These are phyloP conservation scores for Drosophila macrospina DNA, from an alignment of 2,888 invertebrate genomes.

Conservation along the genomic window DNA sequence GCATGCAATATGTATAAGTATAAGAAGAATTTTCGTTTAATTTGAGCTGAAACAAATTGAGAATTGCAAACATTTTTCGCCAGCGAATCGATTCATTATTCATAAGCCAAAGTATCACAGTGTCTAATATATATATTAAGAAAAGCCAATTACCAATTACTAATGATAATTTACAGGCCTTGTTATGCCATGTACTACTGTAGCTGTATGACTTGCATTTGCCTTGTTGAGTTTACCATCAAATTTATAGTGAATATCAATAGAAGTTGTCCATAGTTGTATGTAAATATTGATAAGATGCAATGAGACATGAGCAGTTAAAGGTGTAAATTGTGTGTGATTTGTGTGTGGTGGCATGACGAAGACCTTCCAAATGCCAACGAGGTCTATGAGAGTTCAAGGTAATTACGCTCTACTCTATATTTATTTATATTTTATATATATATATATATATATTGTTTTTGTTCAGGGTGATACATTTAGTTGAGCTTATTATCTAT, in stretches of 20 bases:
- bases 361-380: slow-evolving; percentile 46
- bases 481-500: slow-evolving; percentile 40
- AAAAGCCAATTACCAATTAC: slow-evolving; percentile 38
- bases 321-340: slow-evolving; percentile 30
- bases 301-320: slow-evolving; percentile 27
- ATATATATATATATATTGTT: slow-evolving; percentile 7
- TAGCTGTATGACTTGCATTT: slow-evolving; percentile 38
- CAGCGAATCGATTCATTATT: slow-evolving; percentile 18
- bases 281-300: slow-evolving; percentile 79
- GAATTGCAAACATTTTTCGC: slow-evolving; percentile 2
- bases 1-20: neutral
- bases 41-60: too few relatives aligned
- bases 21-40: neutral
- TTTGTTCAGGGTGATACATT: slow-evolving; percentile 52
- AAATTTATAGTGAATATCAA: slow-evolving; percentile 55
- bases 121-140: slow-evolving; percentile 12
- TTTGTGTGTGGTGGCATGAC: slow-evolving; percentile 37
- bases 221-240: slow-evolving; percentile 54
- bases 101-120: slow-evolving; percentile 24
- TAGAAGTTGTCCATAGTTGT: slow-evolving; percentile 62
- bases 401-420: slow-evolving; percentile 16
- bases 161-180: slow-evolving; percentile 53
- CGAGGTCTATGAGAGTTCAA: slow-evolving; percentile 24
- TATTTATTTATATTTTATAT: slow-evolving; percentile 7
- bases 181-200: slow-evolving; percentile 36